Evolutionary conservation across 2,797 vertebrate species (phyloP), one percentile per base, ranked within the genome.

Genomic region (Diglossa cyanea): DNA sequence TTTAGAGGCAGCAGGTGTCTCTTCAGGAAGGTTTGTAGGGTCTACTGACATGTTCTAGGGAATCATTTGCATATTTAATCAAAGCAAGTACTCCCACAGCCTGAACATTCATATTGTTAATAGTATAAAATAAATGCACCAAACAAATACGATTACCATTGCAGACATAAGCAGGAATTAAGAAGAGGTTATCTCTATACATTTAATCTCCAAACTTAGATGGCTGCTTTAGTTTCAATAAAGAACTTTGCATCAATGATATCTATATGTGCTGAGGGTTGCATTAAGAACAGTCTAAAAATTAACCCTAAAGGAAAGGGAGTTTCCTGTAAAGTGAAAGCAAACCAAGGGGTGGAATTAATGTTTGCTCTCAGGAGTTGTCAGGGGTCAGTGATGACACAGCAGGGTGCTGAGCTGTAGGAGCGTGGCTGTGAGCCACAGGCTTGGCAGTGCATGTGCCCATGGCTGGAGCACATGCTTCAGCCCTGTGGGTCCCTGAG

Each of bases 321-420:
- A 31, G 12, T 47, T 86, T 94, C 57, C 21, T 75, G 47, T 44
- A 87, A 95, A 90, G 61, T 37, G 68, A 89, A 89, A 79, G 54
- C 18, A 44, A 71, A 47, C 13, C 33, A 54, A 85, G 53, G 31
- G 61, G 53, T 81, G 18, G 18, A 53, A 53, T 40, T 47, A 37
- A 62, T 8, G 13, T n/a, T 82, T 72, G 45, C 63, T 33, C 23
- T 76, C 1, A 2, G 72, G 53, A 87, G 30, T 7, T 2, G 2
- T 20, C 47, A 58, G 48, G 21, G 58, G n/a, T 72, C 80, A 44
- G 24, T 45, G 72, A 28, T 8, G 17, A 33, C 44, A 31, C 21
- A 47, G 77, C 48, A 47, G 48, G 35, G 26, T 35, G 3, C 10
- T 0, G 17, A 85, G 48, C 42, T 75, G 1, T 12, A 11, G 39